Evolutionary conservation across 2,797 vertebrate species (phyloP).

Genomic region (Steatocranus sp.): DNA sequence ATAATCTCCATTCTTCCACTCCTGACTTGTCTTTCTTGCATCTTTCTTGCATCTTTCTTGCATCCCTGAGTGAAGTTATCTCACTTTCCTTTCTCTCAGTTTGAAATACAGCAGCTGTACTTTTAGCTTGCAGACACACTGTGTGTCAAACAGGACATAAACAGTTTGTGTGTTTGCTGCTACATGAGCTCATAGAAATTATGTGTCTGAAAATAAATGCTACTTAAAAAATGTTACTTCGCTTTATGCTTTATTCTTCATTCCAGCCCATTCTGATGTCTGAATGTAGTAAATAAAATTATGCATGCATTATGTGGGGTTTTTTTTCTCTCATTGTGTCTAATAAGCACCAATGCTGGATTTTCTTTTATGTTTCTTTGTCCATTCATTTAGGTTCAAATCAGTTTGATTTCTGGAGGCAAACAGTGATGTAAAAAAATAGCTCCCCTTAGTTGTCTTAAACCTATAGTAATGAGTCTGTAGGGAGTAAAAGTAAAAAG

Average conservation of each 20-base stretch:
- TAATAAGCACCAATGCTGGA: neutral
- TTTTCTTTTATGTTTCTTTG: neutral
- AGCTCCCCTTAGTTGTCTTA: neutral
- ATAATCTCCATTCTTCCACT: neutral
- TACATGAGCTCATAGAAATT: rapidly evolving
- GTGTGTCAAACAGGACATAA: neutral
- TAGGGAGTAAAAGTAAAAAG: neutral
- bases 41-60: neutral
- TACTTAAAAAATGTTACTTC: neutral
- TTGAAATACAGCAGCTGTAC: neutral
- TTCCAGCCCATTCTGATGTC: neutral
- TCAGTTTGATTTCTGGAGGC: neutral
- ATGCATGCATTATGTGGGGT: rapidly evolving
- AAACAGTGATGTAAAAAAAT: neutral
- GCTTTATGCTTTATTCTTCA: neutral
- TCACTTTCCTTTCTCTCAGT: neutral
- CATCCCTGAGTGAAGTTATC: neutral
- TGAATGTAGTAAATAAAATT: neutral
- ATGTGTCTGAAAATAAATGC: neutral
- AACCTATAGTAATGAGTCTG: neutral
- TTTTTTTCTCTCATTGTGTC: neutral
- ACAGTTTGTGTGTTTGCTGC: neutral
- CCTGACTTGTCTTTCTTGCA: neutral
- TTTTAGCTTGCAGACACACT: neutral
- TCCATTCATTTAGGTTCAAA: neutral